phyloP scores from a whole-genome alignment of 2,797 vertebrate genomes.

The Dicrostonyx torquatus region DNA sequence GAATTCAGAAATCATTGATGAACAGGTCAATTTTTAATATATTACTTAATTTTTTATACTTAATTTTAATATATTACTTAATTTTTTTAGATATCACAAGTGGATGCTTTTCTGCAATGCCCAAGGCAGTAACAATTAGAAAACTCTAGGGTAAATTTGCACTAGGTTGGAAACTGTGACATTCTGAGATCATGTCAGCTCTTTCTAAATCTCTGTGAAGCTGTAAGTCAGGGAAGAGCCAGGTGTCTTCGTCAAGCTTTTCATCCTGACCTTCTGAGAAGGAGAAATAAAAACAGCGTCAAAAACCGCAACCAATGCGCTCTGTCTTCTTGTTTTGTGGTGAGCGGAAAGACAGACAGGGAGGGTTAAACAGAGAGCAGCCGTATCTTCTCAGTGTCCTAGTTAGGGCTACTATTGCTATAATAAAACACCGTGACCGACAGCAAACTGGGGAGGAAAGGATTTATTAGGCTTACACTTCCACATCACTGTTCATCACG shows the following conservation, averaged over 20 bases:
- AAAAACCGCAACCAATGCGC: constrained; percentile 54
- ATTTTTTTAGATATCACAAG: constrained; percentile 28
- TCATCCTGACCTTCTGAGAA: constrained; percentile 67
- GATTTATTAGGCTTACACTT: too few species aligned
- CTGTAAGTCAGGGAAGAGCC: constrained; percentile 26
- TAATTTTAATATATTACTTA: constrained; percentile 50
- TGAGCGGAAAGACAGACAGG: neutral
- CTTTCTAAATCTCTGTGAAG: constrained; percentile 40
- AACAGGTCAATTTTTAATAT: constrained; percentile 30
- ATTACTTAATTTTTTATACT: constrained; percentile 33
- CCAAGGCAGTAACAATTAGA: constrained; percentile 25
- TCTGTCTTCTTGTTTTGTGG: constrained; percentile 10
- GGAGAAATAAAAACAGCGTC: constrained; percentile 55
- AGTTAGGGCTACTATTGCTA: neutral
- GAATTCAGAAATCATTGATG: constrained; percentile 39
- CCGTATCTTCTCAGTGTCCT: neutral
- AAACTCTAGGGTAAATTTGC: constrained; percentile 31
- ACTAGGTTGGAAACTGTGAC: constrained; percentile 53
- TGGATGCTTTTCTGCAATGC: constrained; percentile 16
- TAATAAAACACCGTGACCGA: neutral
- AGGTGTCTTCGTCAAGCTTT: constrained; percentile 60
- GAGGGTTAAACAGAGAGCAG: constrained; percentile 23
- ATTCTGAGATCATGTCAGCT: constrained; percentile 30
- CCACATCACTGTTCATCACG: too few species aligned
- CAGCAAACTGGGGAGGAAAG: neutral